phyloP scores from a whole-genome alignment of 2,113 vertebrate species.

The Melierax canorus region DNA sequence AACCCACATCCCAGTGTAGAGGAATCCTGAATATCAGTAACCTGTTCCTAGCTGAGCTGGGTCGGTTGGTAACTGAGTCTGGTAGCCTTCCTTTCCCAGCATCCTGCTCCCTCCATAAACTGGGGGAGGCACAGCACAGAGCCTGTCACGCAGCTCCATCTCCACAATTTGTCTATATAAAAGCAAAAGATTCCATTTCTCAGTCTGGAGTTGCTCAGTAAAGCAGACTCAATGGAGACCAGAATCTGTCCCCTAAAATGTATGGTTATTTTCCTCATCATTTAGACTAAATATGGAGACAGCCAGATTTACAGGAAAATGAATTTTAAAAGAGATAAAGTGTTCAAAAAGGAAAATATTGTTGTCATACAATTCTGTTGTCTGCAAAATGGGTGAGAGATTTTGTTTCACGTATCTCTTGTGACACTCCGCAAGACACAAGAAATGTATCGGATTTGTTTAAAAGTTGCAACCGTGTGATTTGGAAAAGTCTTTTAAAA shows the following conservation, averaged over 20 bases:
- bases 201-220: background rate
- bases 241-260: background rate
- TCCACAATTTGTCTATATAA: background rate
- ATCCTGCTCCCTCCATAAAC: background rate
- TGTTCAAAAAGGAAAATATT: background rate
- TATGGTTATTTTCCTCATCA: background rate
- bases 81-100: background rate
- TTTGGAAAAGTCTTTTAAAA: background rate
- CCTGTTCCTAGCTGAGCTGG: background rate
- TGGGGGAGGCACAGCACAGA: background rate
- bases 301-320: background rate
- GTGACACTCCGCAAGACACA: background rate
- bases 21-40: background rate
- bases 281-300: background rate
- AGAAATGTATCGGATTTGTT: background rate
- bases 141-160: background rate
- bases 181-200: background rate
- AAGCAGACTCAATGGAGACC: background rate
- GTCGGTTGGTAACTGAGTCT: background rate
- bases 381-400: background rate
- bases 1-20: background rate
- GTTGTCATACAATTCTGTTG: background rate
- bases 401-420: background rate
- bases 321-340: background rate
- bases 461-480: background rate